A percentile compares a stretch with the other conserved stretches of the same genome.
Conservation (phyloP, 2,113 vertebrate species). For the Mesocricetus auratus region DNA sequence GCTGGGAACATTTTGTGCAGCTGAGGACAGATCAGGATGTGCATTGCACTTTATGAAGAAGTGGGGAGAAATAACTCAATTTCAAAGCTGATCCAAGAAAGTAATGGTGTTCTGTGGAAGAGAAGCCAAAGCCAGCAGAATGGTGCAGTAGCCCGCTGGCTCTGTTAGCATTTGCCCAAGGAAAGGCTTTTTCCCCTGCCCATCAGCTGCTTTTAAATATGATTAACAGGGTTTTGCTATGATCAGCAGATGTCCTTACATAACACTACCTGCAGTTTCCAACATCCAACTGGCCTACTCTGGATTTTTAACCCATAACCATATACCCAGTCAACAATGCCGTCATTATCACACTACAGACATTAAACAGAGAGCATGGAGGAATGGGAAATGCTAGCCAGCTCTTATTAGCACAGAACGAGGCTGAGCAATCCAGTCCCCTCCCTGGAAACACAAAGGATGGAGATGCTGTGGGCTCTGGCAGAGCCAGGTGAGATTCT, state of each 20-base stretch:
- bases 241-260: slow-evolving; percentile 35
- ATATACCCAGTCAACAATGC: neutral
- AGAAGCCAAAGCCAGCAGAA: slow-evolving; percentile 61
- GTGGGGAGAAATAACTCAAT: slow-evolving; percentile 32
- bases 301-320: neutral
- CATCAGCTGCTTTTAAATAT: slow-evolving; percentile 56
- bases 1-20: slow-evolving; percentile 66
- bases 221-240: neutral
- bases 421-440: neutral
- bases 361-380: neutral
- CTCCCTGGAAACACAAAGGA: neutral
- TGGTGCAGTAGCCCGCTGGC: neutral
- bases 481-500: neutral
- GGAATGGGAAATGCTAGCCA: neutral
- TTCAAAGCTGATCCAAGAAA: slow-evolving; percentile 67
- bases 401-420: neutral
- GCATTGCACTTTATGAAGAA: neutral
- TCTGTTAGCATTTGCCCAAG: neutral
- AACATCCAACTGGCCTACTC: neutral
- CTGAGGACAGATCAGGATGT: slow-evolving; percentile 39
- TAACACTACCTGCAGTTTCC: slow-evolving; percentile 47
- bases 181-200: slow-evolving; percentile 25
- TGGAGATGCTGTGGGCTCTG: fast-evolving
- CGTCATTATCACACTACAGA: slow-evolving; percentile 5
- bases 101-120: slow-evolving; percentile 61